Percentiles rank a stretch among this genome's conserved stretches.
These are phyloP conservation scores for Miniopterus natalensis DNA, from an alignment of 2,113 vertebrate genomes.

Conservation along the genomic window DNA sequence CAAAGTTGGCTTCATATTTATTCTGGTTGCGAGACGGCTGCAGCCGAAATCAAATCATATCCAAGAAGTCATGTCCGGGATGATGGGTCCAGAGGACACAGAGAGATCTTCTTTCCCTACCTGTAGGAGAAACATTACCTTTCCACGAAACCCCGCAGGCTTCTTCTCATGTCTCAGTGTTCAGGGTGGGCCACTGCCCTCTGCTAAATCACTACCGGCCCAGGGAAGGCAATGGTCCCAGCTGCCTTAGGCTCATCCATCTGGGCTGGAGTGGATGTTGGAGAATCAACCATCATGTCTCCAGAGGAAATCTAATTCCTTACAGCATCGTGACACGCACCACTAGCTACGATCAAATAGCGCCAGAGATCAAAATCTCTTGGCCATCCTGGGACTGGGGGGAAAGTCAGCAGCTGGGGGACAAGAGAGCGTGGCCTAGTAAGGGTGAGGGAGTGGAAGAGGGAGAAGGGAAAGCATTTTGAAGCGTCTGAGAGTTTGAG, in stretches of 20 bases:
- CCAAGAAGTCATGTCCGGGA: neutral
- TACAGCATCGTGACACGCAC: neutral
- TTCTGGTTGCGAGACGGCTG: neutral
- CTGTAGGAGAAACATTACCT: neutral
- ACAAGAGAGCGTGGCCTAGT: neutral
- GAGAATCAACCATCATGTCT: neutral
- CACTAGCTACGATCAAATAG: neutral
- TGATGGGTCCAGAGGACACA: neutral
- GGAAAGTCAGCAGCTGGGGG: neutral
- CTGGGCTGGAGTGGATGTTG: neutral
- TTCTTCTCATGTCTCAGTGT: neutral
- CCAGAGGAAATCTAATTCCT: neutral
- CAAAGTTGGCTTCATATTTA: neutral
- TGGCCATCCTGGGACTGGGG: neutral
- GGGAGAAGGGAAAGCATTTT: neutral
- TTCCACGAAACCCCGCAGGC: neutral
- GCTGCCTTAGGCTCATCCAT: neutral
- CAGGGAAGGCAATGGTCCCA: neutral
- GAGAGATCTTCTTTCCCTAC: neutral
- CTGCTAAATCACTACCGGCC: neutral
- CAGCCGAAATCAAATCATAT: neutral
- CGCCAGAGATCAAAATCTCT: neutral
- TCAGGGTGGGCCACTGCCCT: neutral
- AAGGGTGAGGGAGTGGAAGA: neutral
- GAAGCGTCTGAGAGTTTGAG: neutral